phyloP scores from a whole-genome alignment of 1,140 invertebrate species.

The Stegodyphus mimosarum region DNA sequence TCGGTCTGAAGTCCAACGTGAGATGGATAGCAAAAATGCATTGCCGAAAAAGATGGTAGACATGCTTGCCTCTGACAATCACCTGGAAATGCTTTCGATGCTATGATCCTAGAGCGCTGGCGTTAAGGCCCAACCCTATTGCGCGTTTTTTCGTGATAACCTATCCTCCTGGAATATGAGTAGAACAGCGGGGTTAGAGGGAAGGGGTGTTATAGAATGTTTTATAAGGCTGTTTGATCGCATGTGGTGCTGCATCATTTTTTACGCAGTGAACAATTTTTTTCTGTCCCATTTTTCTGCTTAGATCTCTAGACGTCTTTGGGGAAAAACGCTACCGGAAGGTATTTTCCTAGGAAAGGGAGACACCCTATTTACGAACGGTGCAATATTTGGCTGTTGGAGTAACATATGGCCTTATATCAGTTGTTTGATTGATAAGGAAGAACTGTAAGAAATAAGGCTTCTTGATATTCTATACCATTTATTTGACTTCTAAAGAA shows the following conservation, averaged over 20 bases:
- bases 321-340: no score
- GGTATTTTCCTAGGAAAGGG: no score
- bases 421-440: no score
- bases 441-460: no score
- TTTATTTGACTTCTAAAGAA: no score
- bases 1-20: not conserved
- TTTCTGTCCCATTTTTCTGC: not conserved
- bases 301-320: no score
- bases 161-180: not conserved
- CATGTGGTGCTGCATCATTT: conserved; percentile 22
- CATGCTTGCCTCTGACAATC: conserved; percentile 16
- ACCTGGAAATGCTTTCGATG: not conserved
- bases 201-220: no score
- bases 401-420: no score
- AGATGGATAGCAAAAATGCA: not conserved
- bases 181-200: not conserved
- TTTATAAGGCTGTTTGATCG: conserved; percentile 9
- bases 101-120: no score
- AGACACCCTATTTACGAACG: no score
- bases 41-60: not conserved
- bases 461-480: no score
- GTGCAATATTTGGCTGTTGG: no score
- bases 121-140: not conserved
- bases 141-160: not conserved
- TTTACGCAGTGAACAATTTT: conserved; percentile 18